These are phyloP conservation scores for Anas platyrhynchos DNA, from an alignment of 2,113 vertebrate genomes.

Conservation along the genomic window DNA sequence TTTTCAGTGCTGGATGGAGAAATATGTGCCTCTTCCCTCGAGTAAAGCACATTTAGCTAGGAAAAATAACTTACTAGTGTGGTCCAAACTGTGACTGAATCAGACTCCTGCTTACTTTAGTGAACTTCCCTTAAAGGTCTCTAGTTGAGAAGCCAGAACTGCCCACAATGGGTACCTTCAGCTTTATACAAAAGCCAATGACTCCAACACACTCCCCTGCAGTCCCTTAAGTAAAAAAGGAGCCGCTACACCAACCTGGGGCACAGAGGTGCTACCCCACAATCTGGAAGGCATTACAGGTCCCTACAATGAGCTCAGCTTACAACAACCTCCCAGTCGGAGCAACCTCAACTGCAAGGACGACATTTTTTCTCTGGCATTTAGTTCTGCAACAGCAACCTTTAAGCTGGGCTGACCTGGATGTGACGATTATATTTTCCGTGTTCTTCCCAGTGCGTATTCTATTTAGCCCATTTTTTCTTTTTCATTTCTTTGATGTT, in stretches of 20 bases:
- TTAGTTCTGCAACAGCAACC: slow-evolving; percentile 15
- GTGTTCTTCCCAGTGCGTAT: neutral
- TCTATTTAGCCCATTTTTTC: neutral
- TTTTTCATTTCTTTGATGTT: slow-evolving; percentile 32
- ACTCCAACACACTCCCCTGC: neutral
- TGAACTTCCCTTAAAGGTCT: neutral
- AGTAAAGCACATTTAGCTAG: neutral
- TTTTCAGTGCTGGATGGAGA: neutral
- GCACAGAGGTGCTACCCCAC: neutral
- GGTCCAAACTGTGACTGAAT: neutral
- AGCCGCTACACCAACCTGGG: neutral
- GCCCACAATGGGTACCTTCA: neutral
- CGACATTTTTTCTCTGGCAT: neutral
- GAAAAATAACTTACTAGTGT: neutral
- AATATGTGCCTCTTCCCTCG: neutral
- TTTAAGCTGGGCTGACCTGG: slow-evolving; percentile 28
- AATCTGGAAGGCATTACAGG: neutral
- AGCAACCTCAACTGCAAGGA: neutral
- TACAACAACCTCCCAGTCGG: neutral
- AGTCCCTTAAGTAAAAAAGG: neutral
- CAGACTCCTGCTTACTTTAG: neutral
- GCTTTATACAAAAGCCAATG: neutral
- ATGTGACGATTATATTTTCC: neutral
- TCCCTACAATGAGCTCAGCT: neutral
- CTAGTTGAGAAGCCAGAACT: neutral